Conservation (phyloP, 1,140 invertebrate genomes). For the Calycopis cecrops region DNA sequence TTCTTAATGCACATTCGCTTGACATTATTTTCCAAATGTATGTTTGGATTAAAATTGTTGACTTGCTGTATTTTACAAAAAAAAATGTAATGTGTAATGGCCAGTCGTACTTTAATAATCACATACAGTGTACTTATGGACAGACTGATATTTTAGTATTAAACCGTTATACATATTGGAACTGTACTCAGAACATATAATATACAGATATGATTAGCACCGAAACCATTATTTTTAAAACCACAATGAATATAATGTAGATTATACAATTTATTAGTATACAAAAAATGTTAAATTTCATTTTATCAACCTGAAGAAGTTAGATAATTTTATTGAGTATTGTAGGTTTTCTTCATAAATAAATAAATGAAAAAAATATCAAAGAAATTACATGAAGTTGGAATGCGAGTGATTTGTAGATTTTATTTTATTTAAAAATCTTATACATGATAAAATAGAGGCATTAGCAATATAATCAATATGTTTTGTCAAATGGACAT, state of each 20-base stretch:
- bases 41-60: too few species aligned
- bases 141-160: constrained; percentile 22
- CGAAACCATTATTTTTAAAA: constrained; percentile 18
- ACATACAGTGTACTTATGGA: constrained; percentile 12
- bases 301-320: neutral
- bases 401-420: too few species aligned
- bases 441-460: too few species aligned
- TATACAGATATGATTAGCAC: neutral
- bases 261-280: neutral
- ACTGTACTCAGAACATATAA: neutral
- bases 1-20: too few species aligned
- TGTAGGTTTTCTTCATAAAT: too few species aligned
- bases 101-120: neutral
- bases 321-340: neutral
- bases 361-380: too few species aligned
- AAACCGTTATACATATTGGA: neutral
- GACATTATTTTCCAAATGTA: too few species aligned
- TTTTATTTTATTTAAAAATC: too few species aligned
- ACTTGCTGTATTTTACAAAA: neutral
- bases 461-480: too few species aligned
- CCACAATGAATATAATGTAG: constrained; percentile 7
- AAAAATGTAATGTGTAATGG: too few species aligned
- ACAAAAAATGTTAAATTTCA: neutral
- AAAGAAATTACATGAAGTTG: too few species aligned
- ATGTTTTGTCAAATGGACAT: too few species aligned